phyloP scores from a whole-genome alignment of 2,888 invertebrate genomes.

The Tipula confusa region DNA sequence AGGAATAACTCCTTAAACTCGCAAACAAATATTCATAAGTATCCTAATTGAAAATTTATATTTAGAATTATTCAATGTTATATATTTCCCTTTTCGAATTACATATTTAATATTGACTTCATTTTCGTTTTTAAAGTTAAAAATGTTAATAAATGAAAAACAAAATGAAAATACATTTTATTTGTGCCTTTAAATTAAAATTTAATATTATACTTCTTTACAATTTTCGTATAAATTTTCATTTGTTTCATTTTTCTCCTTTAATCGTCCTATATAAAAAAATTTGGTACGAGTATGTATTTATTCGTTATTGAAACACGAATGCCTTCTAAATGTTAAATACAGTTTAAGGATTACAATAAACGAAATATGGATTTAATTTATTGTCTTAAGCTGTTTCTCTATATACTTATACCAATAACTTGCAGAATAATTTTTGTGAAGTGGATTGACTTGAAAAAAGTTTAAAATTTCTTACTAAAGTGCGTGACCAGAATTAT shows the following conservation, averaged over 20 bases:
- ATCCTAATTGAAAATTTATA: conserved; percentile 25
- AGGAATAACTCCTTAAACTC: conserved; percentile 3
- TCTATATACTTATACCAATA: too few species aligned
- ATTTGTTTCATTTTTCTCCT: neutral
- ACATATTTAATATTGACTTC: neutral
- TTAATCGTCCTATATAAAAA: neutral
- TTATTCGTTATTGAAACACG: neutral
- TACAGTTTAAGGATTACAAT: neutral
- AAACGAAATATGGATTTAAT: neutral
- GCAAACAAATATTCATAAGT: conserved; percentile 20
- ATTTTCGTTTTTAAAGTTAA: neutral
- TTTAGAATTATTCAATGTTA: neutral
- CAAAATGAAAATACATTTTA: neutral
- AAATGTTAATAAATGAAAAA: neutral
- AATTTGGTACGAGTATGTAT: neutral
- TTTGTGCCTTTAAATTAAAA: neutral
- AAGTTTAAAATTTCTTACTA: too few species aligned
- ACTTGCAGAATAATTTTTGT: too few species aligned
- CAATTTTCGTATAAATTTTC: neutral
- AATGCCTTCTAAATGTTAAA: neutral
- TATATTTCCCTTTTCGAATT: neutral
- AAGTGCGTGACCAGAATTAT: too few species aligned
- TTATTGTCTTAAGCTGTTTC: neutral
- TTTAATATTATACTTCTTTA: neutral
- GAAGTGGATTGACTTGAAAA: too few species aligned